These are phyloP conservation scores for Calcarius ornatus DNA, from an alignment of 2,113 vertebrate species.

Conservation along the genomic window DNA sequence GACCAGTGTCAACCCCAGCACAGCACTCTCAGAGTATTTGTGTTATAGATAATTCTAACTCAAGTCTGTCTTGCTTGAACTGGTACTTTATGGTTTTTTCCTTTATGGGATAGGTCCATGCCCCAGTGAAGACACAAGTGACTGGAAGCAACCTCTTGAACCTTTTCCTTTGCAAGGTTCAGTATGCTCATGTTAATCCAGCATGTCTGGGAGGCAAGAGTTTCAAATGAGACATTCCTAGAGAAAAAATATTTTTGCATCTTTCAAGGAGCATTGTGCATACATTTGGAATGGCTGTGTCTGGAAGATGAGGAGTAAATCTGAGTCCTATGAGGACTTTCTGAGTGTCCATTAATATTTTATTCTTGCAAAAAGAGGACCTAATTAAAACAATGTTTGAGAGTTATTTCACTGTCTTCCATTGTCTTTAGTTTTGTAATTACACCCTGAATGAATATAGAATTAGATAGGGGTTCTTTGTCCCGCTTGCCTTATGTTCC, in stretches of 20 bases:
- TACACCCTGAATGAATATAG: neutral
- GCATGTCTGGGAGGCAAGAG: neutral
- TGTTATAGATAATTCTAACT: neutral
- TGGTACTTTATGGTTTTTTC: neutral
- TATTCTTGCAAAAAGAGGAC: neutral
- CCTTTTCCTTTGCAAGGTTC: neutral
- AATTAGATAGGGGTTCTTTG: neutral
- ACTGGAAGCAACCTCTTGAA: neutral
- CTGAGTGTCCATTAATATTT: neutral
- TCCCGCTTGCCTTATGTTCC: neutral
- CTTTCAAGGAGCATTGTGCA: neutral
- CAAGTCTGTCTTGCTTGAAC: neutral
- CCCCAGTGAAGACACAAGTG: neutral
- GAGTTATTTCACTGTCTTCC: neutral
- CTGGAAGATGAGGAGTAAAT: neutral
- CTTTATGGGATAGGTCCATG: neutral
- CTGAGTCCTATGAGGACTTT: neutral
- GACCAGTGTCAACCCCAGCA: fast-evolving
- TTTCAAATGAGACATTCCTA: neutral
- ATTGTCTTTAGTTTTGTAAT: neutral
- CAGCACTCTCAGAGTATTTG: neutral
- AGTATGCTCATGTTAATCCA: neutral
- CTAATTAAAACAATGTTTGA: neutral
- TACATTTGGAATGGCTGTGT: neutral
- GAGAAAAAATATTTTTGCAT: neutral